These are phyloP conservation scores for Drosophila parabipectinata DNA, from an alignment of 1,140 invertebrate species.

Conservation along the genomic window DNA sequence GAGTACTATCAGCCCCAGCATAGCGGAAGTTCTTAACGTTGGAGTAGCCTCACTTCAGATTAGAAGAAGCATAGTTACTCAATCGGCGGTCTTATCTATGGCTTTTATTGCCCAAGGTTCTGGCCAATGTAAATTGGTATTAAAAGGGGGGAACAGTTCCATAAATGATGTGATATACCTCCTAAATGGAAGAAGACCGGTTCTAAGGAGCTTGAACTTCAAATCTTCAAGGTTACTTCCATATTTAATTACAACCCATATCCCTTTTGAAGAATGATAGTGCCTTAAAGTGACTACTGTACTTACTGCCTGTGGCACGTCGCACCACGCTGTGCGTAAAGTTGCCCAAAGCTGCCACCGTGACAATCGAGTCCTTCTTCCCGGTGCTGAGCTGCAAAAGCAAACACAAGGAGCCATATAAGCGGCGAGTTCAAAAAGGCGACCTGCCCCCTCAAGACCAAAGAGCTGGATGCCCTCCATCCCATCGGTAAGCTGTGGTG, in stretches of 20 bases:
- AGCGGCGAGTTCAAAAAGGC: not conserved
- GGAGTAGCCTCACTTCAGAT: slow-evolving; percentile 47
- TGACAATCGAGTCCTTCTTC: slow-evolving; percentile 84
- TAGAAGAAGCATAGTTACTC: slow-evolving; percentile 17
- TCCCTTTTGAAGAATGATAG: not conserved
- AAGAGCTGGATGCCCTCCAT: not conserved
- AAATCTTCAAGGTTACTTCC: not conserved
- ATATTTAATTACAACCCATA: not conserved
- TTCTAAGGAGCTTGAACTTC: not conserved
- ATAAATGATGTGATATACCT: not conserved
- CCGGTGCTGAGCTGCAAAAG: slow-evolving; percentile 73
- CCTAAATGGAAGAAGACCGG: not conserved
- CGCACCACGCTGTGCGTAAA: slow-evolving; percentile 82
- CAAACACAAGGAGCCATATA: slow-evolving; percentile 16
- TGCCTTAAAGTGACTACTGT: slow-evolving; percentile 4
- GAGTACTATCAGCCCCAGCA: slow-evolving; percentile 18
- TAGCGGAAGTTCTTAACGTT: slow-evolving; percentile 25
- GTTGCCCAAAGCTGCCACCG: slow-evolving; percentile 77
- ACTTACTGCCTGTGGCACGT: slow-evolving; percentile 82
- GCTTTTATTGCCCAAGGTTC: slow-evolving; percentile 4
- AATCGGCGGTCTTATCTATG: slow-evolving; percentile 12
- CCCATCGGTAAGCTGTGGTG: not conserved
- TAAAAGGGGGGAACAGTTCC: not conserved
- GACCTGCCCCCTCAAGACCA: not conserved
- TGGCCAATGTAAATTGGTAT: not conserved